Percentiles rank a stretch among this genome's conserved stretches.
Evolutionary conservation across 2,888 invertebrate genomes (phyloP).

Genomic region (Chalcis sispes): DNA sequence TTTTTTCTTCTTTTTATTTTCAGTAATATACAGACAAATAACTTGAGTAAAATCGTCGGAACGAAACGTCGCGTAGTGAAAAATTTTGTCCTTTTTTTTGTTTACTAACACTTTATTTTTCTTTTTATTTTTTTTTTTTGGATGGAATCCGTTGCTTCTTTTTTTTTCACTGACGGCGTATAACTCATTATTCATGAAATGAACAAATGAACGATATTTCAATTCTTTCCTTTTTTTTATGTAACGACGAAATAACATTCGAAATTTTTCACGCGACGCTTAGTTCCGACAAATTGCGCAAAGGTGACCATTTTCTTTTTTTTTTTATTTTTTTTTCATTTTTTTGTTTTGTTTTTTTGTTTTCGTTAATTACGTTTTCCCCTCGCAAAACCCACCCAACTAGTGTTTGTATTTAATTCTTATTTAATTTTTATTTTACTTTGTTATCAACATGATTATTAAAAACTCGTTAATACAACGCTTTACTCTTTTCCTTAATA

Average conservation of each 20-base stretch:
- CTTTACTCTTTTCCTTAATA: conserved; percentile 42
- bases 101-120: conserved; percentile 13
- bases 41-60: conserved; percentile 63
- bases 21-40: conserved; percentile 64
- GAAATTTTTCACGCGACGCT: conserved; percentile 28
- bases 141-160: conserved; percentile 71
- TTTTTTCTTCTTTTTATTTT: conserved; percentile 47
- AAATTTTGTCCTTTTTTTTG: background rate
- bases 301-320: conserved; percentile 23
- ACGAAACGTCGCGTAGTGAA: conserved; percentile 67
- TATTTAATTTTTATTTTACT: too few species aligned
- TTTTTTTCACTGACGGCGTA: conserved; percentile 59
- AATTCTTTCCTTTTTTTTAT: conserved; percentile 16
- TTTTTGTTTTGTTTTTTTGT: too few species aligned
- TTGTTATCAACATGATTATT: conserved; percentile 62
- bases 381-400: too few species aligned
- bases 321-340: conserved; percentile 25
- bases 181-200: conserved; percentile 25
- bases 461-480: conserved; percentile 63
- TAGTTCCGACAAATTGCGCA: conserved; percentile 49
- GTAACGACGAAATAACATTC: background rate
- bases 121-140: conserved; percentile 60
- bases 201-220: background rate
- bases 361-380: conserved; percentile 59
- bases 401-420: conserved; percentile 55